Base-by-base conservation (phyloP, 2,888 invertebrate genomes). In the Beris morrisii region DNA sequence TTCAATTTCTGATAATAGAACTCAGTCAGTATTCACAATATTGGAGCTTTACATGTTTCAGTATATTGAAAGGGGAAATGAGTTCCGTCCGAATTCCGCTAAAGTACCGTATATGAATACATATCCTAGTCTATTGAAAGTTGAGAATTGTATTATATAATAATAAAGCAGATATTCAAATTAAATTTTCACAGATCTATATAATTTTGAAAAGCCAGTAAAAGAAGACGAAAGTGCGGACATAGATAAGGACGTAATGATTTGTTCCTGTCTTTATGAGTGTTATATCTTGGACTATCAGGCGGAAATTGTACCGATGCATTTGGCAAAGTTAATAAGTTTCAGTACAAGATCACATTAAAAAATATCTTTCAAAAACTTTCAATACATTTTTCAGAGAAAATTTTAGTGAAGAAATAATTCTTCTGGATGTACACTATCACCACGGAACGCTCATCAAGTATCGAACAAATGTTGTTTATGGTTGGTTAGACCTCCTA, bases 401-500 rank as follows among this genome's bases (percentile, higher is more conserved):
- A 30, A 54, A 45, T 15, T 64, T 44, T 44, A 28, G 30, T 7
- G 45, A 28, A 11, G 44, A 64, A 64, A 64, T 28, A 30, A 59
- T 82, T 56, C 75, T 76, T 66, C 70, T 83, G 67, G 82, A 83
- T 73, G 75, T 82, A 15, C 79, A 81, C 72, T 83, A 77, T 72
- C 78, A 78, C 50, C 77, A 77, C 54, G 76, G 78, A 56, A 79
- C 81, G 46, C 75, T 82, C 67, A 78, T 82, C 72, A 78, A 81
- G 3, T 83, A 82, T 73, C 77, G 82, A 67, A 82, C 81, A 6
- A 80, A 81, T 70, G 75, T 83, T 66, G 78, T 81, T 15, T 80
- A 81, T 66, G 81, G 81, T 58, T 81, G 81, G 79, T 76, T 83
- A 46, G 83, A 83, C 72, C 75, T 83, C 45, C 75, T 83, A 73